phyloP scores from a whole-genome alignment of 2,113 vertebrate genomes.

The Tympanuchus pallidicinctus region DNA sequence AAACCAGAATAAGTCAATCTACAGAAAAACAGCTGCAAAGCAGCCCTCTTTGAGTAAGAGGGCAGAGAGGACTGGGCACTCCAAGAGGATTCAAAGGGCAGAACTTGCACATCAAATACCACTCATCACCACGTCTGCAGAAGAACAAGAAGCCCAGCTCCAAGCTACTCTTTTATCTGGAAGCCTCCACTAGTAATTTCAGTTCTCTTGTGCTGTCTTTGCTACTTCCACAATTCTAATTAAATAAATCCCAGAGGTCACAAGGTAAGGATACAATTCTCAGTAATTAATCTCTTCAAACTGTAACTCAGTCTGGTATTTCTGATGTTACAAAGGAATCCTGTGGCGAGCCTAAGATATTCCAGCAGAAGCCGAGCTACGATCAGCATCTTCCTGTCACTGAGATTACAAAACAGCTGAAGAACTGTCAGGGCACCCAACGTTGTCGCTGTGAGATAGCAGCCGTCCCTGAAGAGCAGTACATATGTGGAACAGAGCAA shows the following conservation, averaged over 20 bases:
- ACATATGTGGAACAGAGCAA: background rate
- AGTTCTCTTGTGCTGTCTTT: background rate
- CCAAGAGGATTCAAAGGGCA: background rate
- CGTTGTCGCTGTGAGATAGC: background rate
- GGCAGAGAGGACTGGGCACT: background rate
- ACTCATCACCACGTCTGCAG: background rate
- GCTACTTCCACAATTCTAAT: slow-evolving; percentile 36
- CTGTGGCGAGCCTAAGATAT: background rate
- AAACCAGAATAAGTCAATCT: background rate
- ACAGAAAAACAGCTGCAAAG: background rate
- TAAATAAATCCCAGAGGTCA: slow-evolving; percentile 67
- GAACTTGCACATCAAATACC: background rate
- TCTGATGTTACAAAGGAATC: background rate
- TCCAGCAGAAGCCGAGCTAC: background rate
- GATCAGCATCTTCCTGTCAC: background rate
- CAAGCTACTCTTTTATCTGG: background rate
- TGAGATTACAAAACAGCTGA: background rate
- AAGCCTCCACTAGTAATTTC: background rate
- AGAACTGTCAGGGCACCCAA: background rate
- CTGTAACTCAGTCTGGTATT: slow-evolving; percentile 29
- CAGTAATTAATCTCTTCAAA: slow-evolving; percentile 61
- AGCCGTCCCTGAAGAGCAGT: background rate
- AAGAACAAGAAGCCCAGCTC: background rate
- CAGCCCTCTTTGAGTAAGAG: background rate
- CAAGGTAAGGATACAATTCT: slow-evolving; percentile 50